phyloP scores from a whole-genome alignment of 2,113 vertebrate species.

The Cichladusa arquata region DNA sequence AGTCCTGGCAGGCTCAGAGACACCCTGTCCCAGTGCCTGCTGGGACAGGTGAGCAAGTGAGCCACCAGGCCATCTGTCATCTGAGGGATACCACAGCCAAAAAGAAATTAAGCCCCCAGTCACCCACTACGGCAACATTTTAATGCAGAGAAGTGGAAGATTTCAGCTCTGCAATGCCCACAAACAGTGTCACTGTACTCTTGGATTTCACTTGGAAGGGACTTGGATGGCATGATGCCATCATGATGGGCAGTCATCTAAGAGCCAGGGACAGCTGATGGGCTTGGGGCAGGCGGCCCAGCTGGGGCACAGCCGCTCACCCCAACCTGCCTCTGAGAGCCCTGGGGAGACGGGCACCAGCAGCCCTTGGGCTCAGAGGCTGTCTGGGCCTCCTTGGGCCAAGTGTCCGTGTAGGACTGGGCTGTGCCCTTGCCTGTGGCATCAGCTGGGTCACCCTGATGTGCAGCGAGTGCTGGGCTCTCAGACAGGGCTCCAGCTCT shows the following conservation, averaged over 20 bases:
- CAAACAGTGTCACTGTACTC: background rate
- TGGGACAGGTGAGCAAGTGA: accelerated
- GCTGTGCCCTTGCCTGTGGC: background rate
- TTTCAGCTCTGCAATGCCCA: background rate
- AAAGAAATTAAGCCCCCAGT: background rate
- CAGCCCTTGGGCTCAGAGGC: accelerated
- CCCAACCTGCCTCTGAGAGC: background rate
- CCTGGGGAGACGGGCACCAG: accelerated
- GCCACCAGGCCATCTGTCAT: background rate
- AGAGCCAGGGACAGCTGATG: background rate
- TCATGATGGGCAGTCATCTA: accelerated
- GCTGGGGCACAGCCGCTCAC: background rate
- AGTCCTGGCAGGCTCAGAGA: background rate
- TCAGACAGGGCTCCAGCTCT: background rate
- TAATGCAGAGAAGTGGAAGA: background rate
- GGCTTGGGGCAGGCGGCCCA: background rate
- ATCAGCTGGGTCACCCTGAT: background rate
- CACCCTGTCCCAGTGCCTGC: background rate
- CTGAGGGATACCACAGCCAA: background rate
- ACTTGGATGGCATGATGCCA: background rate
- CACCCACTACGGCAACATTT: background rate
- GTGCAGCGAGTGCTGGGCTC: accelerated
- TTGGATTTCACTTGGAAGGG: background rate
- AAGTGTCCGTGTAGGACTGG: background rate
- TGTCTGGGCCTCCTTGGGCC: background rate